phyloP scores from a whole-genome alignment of 2,888 invertebrate species.

The Apotomis turbidana region DNA sequence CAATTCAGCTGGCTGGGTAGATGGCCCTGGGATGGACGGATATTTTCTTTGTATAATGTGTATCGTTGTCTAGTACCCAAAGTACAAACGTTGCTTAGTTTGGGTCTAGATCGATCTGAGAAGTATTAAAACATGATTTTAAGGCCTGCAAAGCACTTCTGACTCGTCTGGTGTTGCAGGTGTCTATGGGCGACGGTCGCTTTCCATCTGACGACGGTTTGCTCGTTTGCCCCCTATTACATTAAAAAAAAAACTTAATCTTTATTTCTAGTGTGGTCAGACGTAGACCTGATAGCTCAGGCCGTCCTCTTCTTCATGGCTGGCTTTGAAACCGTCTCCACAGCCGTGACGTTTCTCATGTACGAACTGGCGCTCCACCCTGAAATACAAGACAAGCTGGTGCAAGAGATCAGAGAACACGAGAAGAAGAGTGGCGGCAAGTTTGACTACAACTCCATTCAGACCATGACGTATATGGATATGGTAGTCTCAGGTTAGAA shows the following conservation, averaged over 20 bases:
- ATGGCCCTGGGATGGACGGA: too few species aligned
- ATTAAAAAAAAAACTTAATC: conserved; percentile 61
- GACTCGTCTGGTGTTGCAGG: too few species aligned
- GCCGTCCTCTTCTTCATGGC: conserved; percentile 82
- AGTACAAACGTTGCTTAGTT: too few species aligned
- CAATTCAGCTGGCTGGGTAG: too few species aligned
- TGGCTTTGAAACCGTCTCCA: conserved; percentile 80
- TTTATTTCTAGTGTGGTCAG: conserved; percentile 80
- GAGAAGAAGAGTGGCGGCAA: conserved; percentile 66
- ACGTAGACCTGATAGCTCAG: conserved; percentile 74
- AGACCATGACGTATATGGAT: conserved; percentile 84
- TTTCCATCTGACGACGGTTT: too few species aligned
- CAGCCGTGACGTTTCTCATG: conserved; percentile 76
- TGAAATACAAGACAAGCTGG: conserved; percentile 82
- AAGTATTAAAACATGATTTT: too few species aligned
- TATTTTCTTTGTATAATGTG: too few species aligned
- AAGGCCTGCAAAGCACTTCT: too few species aligned
- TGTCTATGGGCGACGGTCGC: too few species aligned
- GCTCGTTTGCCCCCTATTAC: too few species aligned
- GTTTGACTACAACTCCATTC: conserved; percentile 78
- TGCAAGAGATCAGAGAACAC: conserved; percentile 80
- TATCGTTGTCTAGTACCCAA: too few species aligned
- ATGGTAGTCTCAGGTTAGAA: conserved; percentile 82
- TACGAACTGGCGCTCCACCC: conserved; percentile 84
- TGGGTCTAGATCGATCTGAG: too few species aligned